Conservation (phyloP, 2,888 invertebrate species). For the Pterostichus madidus region DNA sequence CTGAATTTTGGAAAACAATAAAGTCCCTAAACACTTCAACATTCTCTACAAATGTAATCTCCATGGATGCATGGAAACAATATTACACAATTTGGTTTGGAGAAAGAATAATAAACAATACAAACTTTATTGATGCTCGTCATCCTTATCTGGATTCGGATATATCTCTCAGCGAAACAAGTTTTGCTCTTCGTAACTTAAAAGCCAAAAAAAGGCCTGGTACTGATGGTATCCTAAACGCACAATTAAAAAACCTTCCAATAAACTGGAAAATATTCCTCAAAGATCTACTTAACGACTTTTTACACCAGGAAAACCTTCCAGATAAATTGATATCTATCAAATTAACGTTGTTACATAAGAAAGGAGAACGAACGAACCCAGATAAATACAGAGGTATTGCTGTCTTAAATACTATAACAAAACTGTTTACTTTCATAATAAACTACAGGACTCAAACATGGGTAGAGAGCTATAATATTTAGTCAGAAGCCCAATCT, state of each 20-base stretch:
- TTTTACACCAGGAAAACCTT: neutral
- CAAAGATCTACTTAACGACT: neutral
- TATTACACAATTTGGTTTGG: no score
- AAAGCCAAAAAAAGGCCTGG: slow-evolving; percentile 32
- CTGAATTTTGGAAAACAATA: no score
- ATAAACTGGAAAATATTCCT: slow-evolving; percentile 2
- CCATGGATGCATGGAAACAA: neutral
- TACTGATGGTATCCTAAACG: slow-evolving; percentile 29
- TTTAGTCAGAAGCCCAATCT: no score
- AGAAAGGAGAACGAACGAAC: slow-evolving; percentile 23
- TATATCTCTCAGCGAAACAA: neutral
- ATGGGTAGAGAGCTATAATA: no score
- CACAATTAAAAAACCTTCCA: slow-evolving; percentile 33
- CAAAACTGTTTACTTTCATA: slow-evolving; percentile 27
- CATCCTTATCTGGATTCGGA: slow-evolving; percentile 2
- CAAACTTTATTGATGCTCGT: neutral
- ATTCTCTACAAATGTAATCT: no score
- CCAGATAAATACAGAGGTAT: slow-evolving; percentile 54
- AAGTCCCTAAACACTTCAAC: no score
- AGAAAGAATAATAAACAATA: no score
- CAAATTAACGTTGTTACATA: slow-evolving; percentile 1
- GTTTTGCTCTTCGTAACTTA: neutral
- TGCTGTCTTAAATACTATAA: slow-evolving; percentile 26
- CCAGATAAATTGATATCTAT: neutral
- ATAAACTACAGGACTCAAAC: no score